Evolutionary conservation across 1,140 invertebrate genomes (phyloP), one percentile per base, ranked within the genome.

Genomic region (Anoplolepis gracilipes): DNA sequence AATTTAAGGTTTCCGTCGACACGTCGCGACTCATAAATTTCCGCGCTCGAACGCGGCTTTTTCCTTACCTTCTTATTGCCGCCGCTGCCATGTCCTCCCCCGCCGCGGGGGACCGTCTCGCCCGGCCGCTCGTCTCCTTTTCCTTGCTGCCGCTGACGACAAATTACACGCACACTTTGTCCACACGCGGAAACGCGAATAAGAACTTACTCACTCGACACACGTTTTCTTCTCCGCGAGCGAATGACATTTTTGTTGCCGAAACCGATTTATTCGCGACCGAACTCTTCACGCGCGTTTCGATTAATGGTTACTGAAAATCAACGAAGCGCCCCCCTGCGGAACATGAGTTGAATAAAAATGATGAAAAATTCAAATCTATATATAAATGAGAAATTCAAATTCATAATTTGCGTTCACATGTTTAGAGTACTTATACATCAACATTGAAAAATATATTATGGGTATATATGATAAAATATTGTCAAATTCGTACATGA

Each of bases 1-100:
- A 90, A 90, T 90, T 90, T 90, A 90, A 89, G 88, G 88, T 90
- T 90, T 90, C 88, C 88, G 88, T 89, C 88, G 85, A 90, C 88
- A 89, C 88, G 85, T 84, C 70, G 88, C 88, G 78, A 85, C 85
- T 75, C 88, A 90, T 90, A 90, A 90, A 90, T 90, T 86, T 86
- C 65, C 65, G 55, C 85, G 73, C 85, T 84, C 72, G 73, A 88
- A 89, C 55, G 59, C 39, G 13, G 65, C 42, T 69, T 88, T 88
- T 88, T 76, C 81, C 72, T 55, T 67, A 64, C 76, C 75, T 85
- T 78, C 73, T 85, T 79, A 85, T 67, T 65, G 78, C 19, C 36
- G 78, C 19, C 19, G 33, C 33, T 64, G 78, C 33, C 78, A 72
- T 81, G 49, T 81, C 36, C n/a, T 81, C 59, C n/a, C 78, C 78